Conservation (phyloP, 1,140 invertebrate genomes). For the Carposina sasakii region DNA sequence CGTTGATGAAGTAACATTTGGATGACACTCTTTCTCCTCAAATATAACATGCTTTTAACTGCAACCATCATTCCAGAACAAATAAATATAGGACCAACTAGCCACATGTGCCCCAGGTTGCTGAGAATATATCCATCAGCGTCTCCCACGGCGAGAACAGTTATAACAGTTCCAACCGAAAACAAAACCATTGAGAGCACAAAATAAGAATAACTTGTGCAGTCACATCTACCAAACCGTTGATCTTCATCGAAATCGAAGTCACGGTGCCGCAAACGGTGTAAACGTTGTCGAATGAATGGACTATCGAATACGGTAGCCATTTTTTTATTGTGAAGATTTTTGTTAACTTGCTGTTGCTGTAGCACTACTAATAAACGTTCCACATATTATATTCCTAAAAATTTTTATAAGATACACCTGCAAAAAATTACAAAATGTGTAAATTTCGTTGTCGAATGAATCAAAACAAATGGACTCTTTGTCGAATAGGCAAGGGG, state of each 20-base stretch:
- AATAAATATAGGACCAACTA: conserved; percentile 79
- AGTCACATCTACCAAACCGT: conserved; percentile 77
- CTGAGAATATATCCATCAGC: conserved; percentile 74
- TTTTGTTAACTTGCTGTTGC: too few relatives aligned
- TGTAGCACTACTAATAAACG: too few relatives aligned
- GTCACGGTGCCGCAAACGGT: conserved; percentile 74
- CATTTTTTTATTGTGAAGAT: too few relatives aligned
- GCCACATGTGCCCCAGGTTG: conserved; percentile 79
- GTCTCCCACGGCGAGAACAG: conserved; percentile 76
- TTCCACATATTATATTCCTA: too few relatives aligned
- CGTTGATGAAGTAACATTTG: conserved; percentile 78
- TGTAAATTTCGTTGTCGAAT: too few relatives aligned
- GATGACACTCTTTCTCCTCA: conserved; percentile 78
- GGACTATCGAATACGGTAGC: conserved; percentile 76
- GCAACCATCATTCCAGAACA: conserved; percentile 80
- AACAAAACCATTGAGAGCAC: conserved; percentile 77
- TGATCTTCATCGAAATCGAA: conserved; percentile 74
- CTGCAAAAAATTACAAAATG: too few relatives aligned
- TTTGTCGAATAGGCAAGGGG: too few relatives aligned
- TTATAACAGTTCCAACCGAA: conserved; percentile 77
- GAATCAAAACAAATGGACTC: too few relatives aligned
- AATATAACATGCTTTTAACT: conserved; percentile 78
- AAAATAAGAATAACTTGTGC: conserved; percentile 79
- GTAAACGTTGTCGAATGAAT: conserved; percentile 74
- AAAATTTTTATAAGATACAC: too few relatives aligned